phyloP scores from a whole-genome alignment of 2,113 vertebrate genomes.

The Neopipo cinnamomea region DNA sequence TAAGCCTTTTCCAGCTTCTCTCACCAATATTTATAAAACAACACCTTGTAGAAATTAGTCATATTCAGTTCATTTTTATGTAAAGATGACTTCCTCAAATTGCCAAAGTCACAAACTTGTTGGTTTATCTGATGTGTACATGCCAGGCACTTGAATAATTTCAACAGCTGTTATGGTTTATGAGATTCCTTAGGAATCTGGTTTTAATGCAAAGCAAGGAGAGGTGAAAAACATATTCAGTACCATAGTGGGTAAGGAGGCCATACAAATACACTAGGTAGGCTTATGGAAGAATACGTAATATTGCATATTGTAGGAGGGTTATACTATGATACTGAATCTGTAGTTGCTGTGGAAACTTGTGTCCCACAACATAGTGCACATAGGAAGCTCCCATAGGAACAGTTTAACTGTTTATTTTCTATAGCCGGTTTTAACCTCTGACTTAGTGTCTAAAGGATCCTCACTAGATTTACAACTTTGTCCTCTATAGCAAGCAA shows the following conservation, averaged over 20 bases:
- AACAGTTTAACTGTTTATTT: conserved; percentile 16
- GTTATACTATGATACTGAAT: not conserved
- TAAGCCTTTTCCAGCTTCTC: accelerated
- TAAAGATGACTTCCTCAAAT: not conserved
- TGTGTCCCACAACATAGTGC: not conserved
- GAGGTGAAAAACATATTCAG: not conserved
- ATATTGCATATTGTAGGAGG: not conserved
- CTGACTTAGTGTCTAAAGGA: not conserved
- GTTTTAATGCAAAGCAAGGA: not conserved
- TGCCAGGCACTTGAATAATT: not conserved
- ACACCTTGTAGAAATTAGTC: not conserved
- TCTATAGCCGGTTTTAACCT: conserved; percentile 40
- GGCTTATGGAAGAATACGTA: not conserved
- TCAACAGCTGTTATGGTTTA: not conserved
- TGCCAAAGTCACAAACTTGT: not conserved
- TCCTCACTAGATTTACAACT: conserved; percentile 20
- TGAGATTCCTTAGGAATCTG: not conserved
- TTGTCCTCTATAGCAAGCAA: not conserved
- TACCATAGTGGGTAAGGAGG: not conserved
- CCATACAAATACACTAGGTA: not conserved
- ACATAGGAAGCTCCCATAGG: conserved; percentile 2
- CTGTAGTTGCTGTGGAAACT: conserved; percentile 36
- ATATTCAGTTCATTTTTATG: not conserved
- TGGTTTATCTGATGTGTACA: not conserved
- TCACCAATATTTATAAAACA: not conserved